Conservation (phyloP, 2,888 invertebrate genomes). For the Zaprionus obscuricornis region DNA sequence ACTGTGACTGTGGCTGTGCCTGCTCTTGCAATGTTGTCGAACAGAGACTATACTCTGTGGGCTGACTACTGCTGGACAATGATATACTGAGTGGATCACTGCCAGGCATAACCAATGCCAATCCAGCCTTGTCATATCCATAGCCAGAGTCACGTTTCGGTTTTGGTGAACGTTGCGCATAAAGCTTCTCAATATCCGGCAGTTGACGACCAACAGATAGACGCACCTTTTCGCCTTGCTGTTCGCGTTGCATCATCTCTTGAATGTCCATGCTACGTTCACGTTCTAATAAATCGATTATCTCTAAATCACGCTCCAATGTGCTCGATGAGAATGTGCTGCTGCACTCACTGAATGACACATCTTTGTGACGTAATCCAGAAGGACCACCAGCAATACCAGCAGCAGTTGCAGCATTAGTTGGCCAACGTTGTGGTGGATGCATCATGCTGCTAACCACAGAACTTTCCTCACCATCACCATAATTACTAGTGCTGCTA, state of each 20-base stretch:
- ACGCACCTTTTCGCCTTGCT: constrained; percentile 74
- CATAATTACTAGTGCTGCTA: constrained; percentile 80
- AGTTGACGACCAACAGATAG: constrained; percentile 75
- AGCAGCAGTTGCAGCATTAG: constrained; percentile 23
- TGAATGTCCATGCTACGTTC: constrained; percentile 83
- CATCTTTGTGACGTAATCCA: constrained; percentile 71
- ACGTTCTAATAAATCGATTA: constrained; percentile 83
- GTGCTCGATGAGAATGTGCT: constrained; percentile 81
- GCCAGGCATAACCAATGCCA: constrained; percentile 67
- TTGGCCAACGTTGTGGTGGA: constrained; percentile 62
- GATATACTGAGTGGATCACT: constrained; percentile 64
- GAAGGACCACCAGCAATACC: constrained; percentile 13
- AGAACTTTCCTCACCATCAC: constrained; percentile 82
- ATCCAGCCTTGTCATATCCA: constrained; percentile 55
- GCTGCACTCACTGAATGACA: constrained; percentile 81
- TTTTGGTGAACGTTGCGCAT: constrained; percentile 80
- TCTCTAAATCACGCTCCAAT: constrained; percentile 82
- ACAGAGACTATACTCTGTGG: constrained; percentile 71
- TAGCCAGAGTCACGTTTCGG: constrained; percentile 68
- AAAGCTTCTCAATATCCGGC: constrained; percentile 82
- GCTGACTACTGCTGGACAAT: constrained; percentile 46
- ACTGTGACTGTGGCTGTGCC: constrained; percentile 37
- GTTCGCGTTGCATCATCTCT: constrained; percentile 81
- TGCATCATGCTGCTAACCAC: constrained; percentile 82
- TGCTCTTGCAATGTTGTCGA: constrained; percentile 68